Base-by-base conservation (phyloP, 2,797 vertebrate genomes). In the Chloroceryle inda region DNA sequence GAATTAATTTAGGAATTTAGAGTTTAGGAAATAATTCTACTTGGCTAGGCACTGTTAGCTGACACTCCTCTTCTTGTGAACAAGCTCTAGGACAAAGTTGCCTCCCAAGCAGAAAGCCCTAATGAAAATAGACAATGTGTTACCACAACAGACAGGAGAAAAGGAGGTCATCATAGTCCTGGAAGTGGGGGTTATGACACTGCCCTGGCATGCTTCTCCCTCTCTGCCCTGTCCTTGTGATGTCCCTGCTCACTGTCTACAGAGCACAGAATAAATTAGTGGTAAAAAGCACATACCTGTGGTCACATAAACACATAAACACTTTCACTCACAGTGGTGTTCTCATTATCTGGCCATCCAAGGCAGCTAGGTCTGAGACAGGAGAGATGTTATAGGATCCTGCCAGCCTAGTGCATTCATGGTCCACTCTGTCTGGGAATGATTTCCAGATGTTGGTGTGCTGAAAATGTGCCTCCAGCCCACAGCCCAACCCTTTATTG, bases 401-500 rank as follows among this genome's bases (percentile, higher is more conserved):
- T 93, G 96, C 96, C 97, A 97, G 97, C 97, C 95, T 96, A 82
- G 94, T 94, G 97, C 90, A 52, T 94, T 98, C 97, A 94, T 17
- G 22, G 94, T 98, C 97, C 97, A 97, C 97, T 98, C 97, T 27
- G 80, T 91, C 91, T 3, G 14, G 74, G 95, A 98, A 99, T 98
- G 98, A 98, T 97, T 98, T 99, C 98, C 99, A 99, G 98, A 99
- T 99, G 99, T 98, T 95, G 91, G 92, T 97, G 97, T 38, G 17
- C 71, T 98, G 97, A 6, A 24, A 96, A 68, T 56, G 68, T 20
- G 38, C 82, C 96, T 96, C 61, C 35, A 88, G 50, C 64, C 96
- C 87, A 49, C 31, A 93, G 91, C 61, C 90, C 31, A 29, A 40
- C 47, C 69, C 69, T 75, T 95, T 92, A 92, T 66, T 38, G 11